Base-by-base conservation (phyloP, 2,113 vertebrate species). In the Cephalopterus ornatus region DNA sequence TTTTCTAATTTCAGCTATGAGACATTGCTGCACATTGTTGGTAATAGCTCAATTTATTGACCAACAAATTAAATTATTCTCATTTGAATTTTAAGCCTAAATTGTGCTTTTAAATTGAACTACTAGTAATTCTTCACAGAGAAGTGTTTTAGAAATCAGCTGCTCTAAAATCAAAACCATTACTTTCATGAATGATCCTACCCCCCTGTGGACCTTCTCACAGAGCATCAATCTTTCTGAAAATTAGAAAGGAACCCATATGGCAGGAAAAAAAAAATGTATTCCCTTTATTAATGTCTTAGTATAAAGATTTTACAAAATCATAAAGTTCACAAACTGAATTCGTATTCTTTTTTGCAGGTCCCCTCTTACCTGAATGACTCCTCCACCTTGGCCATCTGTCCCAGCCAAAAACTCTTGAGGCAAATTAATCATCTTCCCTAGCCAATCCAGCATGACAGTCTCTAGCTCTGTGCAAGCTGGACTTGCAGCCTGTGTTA, bases 401-500 rank as follows among this genome's bases (percentile, higher is more conserved):
- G 96, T 98, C 27, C 97, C 99, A 14, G 99, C 98, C 93, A 99
- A 91, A 96, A 99, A 99, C 4, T 97, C 96, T n/a, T 98, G 98
- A 1, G 99, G 99, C 74, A 99, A 98, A 44, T 98, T 95, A 71
- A 99, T 94, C 99, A 99, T 99, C 97, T 99, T 99, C 19, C 99
- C 99, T 14, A 99, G 98, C 99, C 99, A 99, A 88, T 99, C 99
- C 93, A 99, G 88, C 99, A 99, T 99, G 91, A 99, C 98, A 0
- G 98, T 99, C 97, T 99, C 99, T 87, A 99, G 97, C 95, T 99
- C 99, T 1, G 99, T 99, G 95, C 99, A 99, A 14, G 99, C 99
- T 1, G 99, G 99, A 73, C 99, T 99, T 37, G 99, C 97, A 18
- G 99, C 99, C 99, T 99, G 71, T 6, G 33, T 90, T 49, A 28